Evolutionary conservation across 2,113 vertebrate genomes (phyloP).

Genomic region (Bos javanicus): DNA sequence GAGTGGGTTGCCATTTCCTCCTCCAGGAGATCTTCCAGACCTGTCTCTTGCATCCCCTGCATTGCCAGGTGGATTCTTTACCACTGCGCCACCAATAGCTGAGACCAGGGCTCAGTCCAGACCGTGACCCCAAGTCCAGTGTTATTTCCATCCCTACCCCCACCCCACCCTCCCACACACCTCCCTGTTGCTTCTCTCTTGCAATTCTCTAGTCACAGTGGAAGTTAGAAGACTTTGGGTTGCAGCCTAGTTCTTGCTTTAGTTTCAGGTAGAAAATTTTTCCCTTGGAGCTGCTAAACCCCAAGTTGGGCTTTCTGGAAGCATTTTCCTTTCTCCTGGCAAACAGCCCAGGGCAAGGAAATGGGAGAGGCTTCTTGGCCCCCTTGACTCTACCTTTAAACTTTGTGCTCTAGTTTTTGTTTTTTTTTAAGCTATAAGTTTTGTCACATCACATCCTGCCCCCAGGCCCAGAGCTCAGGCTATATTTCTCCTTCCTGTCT

Average conservation of each 20-base stretch:
- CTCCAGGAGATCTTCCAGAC: not conserved
- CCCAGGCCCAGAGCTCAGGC: not conserved
- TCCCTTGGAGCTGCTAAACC: slow-evolving; percentile 24
- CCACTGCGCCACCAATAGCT: not conserved
- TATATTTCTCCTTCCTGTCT: not conserved
- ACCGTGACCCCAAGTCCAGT: not conserved
- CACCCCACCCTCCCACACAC: not conserved
- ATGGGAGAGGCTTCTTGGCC: not conserved
- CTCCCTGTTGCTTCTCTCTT: not conserved
- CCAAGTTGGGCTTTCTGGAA: not conserved
- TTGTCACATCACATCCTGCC: not conserved
- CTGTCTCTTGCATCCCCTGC: not conserved
- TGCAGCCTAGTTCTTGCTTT: slow-evolving; percentile 15
- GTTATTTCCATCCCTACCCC: not conserved
- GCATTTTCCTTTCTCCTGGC: not conserved
- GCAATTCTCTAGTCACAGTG: not conserved
- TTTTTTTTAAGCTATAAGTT: not conserved
- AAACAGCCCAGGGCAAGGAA: slow-evolving; percentile 19
- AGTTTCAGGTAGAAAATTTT: slow-evolving; percentile 29
- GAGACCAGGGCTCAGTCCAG: not conserved
- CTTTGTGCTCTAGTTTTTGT: not conserved
- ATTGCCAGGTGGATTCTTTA: not conserved
- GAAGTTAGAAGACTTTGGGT: not conserved
- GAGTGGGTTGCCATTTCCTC: not conserved
- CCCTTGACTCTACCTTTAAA: not conserved